These are phyloP conservation scores for Melipona bicolor DNA, from an alignment of 2,888 invertebrate genomes.

Conservation along the genomic window DNA sequence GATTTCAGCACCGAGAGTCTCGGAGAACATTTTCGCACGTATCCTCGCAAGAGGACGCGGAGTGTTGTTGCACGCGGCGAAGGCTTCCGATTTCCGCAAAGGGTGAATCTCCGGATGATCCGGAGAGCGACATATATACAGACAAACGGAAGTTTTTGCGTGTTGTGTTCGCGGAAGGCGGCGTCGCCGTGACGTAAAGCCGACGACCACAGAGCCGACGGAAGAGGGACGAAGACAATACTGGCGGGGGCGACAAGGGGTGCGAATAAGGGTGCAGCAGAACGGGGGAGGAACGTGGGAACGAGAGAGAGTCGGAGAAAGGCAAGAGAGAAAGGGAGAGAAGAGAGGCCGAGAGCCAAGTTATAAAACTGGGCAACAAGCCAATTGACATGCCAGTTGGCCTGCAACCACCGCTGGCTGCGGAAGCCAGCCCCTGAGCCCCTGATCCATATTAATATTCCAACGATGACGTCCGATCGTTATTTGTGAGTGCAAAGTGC, in stretches of 20 bases:
- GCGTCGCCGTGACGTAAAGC: conserved; percentile 75
- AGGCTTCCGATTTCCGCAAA: conserved; percentile 5
- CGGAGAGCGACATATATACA: conserved; percentile 4
- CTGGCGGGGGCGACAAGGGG: conserved; percentile 11
- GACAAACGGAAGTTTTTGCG: conserved; percentile 29
- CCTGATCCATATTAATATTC: conserved; percentile 76
- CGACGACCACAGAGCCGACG: conserved; percentile 52
- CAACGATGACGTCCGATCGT: conserved; percentile 78
- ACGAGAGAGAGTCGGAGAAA: conserved; percentile 32
- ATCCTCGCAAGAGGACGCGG: not conserved
- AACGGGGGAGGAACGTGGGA: conserved; percentile 7
- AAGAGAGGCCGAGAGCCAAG: conserved; percentile 74
- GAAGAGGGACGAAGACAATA: conserved; percentile 48
- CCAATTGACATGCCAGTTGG: conserved; percentile 84
- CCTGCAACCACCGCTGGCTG: conserved; percentile 81
- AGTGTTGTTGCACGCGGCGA: not conserved
- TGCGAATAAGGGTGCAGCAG: conserved; percentile 45
- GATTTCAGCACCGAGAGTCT: too few relatives aligned
- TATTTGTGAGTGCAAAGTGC: conserved; percentile 76
- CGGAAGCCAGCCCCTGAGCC: conserved; percentile 74
- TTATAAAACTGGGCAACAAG: conserved; percentile 84
- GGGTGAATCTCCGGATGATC: conserved; percentile 22
- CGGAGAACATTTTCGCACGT: too few relatives aligned
- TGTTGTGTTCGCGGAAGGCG: conserved; percentile 45
- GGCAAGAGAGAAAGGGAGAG: conserved; percentile 55